Evolutionary conservation across 2,888 invertebrate species (phyloP).

Genomic region (Prenolepis imparis): DNA sequence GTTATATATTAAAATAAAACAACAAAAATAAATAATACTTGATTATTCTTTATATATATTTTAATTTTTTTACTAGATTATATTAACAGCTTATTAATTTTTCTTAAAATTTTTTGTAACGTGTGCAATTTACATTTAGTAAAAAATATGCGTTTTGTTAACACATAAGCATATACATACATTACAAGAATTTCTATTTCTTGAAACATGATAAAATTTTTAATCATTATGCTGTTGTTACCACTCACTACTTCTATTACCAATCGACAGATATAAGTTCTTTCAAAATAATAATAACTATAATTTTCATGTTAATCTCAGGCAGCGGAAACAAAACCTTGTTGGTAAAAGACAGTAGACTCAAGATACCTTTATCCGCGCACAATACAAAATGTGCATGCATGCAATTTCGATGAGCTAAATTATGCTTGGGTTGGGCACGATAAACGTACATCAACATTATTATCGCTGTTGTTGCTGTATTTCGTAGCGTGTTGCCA

Average conservation of each 20-base stretch:
- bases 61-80: not conserved
- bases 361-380: slow-evolving; percentile 10
- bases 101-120: not conserved
- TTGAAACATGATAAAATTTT: slow-evolving; percentile 4
- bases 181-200: not conserved
- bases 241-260: not conserved
- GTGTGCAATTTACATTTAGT: not conserved
- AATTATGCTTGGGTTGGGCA: slow-evolving; percentile 44
- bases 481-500: slow-evolving; percentile 60
- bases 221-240: not conserved
- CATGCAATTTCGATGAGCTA: slow-evolving; percentile 39
- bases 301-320: slow-evolving; percentile 40
- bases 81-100: not conserved
- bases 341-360: slow-evolving; percentile 9
- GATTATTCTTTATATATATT: not conserved
- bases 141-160: not conserved
- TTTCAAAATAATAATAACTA: not conserved
- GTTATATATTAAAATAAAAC: not conserved
- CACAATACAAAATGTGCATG: slow-evolving; percentile 1
- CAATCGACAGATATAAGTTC: slow-evolving; percentile 3
- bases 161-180: not conserved
- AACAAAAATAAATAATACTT: not conserved
- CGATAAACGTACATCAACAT: slow-evolving; percentile 45
- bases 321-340: slow-evolving; percentile 31
- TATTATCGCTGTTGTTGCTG: slow-evolving; percentile 53